Evolutionary conservation across 1,140 invertebrate genomes (phyloP), one percentile per base, ranked within the genome.

Genomic region (Drosophila arawakana): DNA sequence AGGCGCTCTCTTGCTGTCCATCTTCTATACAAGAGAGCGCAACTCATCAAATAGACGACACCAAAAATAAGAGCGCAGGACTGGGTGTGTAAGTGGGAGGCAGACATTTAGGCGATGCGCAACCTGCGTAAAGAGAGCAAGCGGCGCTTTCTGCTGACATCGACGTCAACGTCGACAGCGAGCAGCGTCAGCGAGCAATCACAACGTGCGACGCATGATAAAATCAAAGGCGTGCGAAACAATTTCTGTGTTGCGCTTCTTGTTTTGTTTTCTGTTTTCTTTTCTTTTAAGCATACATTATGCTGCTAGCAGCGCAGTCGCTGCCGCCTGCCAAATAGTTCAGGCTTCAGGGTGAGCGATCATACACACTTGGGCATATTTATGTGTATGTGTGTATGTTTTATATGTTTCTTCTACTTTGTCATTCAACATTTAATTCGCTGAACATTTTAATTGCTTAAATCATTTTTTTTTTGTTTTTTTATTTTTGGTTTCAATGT

Each of bases 171-270:
- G 69, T 59, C 21, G 18, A 37, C 57, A 37, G 21, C 67, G 25
- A 39, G 47, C 41, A 41, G 46, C 44, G 59, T 44, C 41, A 41
- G 46, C 44, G 59, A 39, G 47, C 46, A 80, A 54, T 60, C 50
- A 49, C 77, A 80, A 89, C 84, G 83, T 88, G 83, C 73, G 80
- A 52, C 78, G 83, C 83, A 88, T 88, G 80, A 77, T 72, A 60
- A 81, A 89, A 73, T 84, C 58, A 79, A 71, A 80, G 83, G 84
- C 83, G 83, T 88, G 83, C 83, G 83, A 88, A 88, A 88, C 80
- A 80, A 83, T 77, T 66, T 65, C 46, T 50, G 9, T n/a, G 35
- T 44, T 39, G 35, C 66, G 50, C 25, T 30, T 39, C 41, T 71
- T 63, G 13, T 35, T 25, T 39, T 59, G 15, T 57, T 10, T 25